Conservation (phyloP, 2,797 vertebrate genomes). For the Lepilemur ruficaudatus region DNA sequence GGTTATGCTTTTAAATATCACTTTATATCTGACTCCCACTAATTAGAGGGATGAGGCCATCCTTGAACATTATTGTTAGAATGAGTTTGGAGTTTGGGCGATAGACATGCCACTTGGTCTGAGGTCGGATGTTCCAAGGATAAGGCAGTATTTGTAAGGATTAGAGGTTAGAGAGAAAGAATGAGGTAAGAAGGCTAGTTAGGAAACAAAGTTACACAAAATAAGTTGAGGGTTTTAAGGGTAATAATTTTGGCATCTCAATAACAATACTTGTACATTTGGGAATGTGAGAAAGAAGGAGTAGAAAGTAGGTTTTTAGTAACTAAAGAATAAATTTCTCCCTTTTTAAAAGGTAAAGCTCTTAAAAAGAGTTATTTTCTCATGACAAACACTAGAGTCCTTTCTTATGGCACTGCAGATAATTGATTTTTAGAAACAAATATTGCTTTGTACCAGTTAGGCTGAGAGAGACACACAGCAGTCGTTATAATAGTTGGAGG, state of each 20-base stretch:
- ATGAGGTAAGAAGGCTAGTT: background rate
- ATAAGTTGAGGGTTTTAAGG: background rate
- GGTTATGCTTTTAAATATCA: slow-evolving; percentile 1
- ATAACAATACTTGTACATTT: background rate
- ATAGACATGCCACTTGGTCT: background rate
- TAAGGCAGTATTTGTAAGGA: background rate
- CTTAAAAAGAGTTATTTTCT: background rate
- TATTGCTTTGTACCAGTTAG: background rate
- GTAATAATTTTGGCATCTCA: background rate
- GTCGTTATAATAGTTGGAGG: background rate
- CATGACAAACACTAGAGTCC: background rate
- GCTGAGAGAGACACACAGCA: background rate
- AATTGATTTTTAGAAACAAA: background rate
- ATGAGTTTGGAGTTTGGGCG: background rate
- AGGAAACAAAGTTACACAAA: background rate
- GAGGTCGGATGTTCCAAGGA: background rate
- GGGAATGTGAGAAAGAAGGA: background rate
- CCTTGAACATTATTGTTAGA: background rate
- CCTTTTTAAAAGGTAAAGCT: background rate
- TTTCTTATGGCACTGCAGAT: background rate
- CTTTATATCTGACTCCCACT: background rate
- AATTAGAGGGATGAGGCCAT: background rate
- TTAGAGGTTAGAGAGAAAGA: background rate
- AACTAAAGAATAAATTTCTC: background rate
- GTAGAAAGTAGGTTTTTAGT: background rate